A percentile compares a stretch with the other conserved stretches of the same genome.
phyloP scores from a whole-genome alignment of 1,140 invertebrate species.

The Gryllus bimaculatus region DNA sequence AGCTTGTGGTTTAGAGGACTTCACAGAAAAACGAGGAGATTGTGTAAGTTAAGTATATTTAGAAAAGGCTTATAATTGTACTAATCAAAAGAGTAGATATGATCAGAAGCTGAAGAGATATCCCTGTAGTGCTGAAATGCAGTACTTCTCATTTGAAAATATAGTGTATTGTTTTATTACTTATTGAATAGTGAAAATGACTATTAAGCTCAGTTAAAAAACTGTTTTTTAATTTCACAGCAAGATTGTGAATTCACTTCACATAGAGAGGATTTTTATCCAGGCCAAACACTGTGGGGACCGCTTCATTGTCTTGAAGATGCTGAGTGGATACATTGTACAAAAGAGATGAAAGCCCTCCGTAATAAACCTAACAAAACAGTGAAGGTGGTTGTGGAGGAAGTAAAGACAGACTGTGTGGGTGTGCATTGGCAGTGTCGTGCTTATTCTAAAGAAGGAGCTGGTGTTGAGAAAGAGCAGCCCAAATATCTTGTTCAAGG shows the following conservation, averaged over 20 bases:
- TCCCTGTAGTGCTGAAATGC: too few species aligned
- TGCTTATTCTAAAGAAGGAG: constrained; percentile 53
- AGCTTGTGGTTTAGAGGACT: constrained; percentile 50
- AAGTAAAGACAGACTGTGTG: constrained; percentile 50
- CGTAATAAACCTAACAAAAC: constrained; percentile 48
- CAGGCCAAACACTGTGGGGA: constrained; percentile 65
- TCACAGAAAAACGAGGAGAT: constrained; percentile 46
- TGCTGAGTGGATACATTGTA: constrained; percentile 65
- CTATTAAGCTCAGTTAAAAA: neutral
- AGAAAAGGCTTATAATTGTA: neutral
- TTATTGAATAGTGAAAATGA: too few species aligned
- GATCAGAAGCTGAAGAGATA: neutral
- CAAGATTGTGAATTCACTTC: constrained; percentile 49
- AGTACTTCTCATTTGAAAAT: too few species aligned
- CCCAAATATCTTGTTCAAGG: constrained; percentile 61
- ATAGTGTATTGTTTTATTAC: too few species aligned
- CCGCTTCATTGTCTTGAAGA: constrained; percentile 56
- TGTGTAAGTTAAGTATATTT: constrained; percentile 34
- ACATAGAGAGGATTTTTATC: constrained; percentile 57
- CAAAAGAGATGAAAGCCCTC: constrained; percentile 61
- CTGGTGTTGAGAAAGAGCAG: constrained; percentile 47
- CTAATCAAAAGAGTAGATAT: neutral
- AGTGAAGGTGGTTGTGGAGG: constrained; percentile 47
- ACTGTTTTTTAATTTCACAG: constrained; percentile 11
- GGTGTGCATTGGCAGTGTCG: constrained; percentile 74